A percentile compares a stretch with the other conserved stretches of the same genome.
Conservation (phyloP, 2,797 vertebrate genomes). For the Brachyrhaphis roseni region DNA sequence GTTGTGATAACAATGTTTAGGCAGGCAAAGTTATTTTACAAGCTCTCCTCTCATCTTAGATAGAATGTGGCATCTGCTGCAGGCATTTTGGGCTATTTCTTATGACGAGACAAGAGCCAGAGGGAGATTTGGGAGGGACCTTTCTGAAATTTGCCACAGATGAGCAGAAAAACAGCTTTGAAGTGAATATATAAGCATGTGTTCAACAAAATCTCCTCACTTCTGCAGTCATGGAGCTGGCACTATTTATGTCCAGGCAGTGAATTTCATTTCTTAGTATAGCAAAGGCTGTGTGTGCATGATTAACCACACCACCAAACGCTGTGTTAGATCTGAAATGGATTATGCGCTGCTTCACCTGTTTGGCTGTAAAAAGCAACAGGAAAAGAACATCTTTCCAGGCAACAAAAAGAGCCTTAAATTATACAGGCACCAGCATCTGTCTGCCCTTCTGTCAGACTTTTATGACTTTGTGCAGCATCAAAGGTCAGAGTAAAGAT, state of each 20-base stretch:
- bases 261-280: conserved; percentile 20
- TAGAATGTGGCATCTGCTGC: conserved; percentile 42
- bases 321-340: conserved; percentile 8
- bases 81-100: conserved; percentile 43
- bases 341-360: conserved; percentile 15
- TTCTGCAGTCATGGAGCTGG: neutral
- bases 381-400: conserved; percentile 41
- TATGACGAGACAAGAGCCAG: conserved; percentile 46
- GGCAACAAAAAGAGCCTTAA: conserved; percentile 44
- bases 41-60: conserved; percentile 41
- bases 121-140: conserved; percentile 28
- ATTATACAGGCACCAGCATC: conserved; percentile 62
- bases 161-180: conserved; percentile 35
- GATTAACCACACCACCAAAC: neutral
- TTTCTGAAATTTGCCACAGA: conserved; percentile 4
- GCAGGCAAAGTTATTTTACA: conserved; percentile 65
- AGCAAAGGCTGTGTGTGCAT: conserved; percentile 11
- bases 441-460: conserved; percentile 66
- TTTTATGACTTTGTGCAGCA: conserved; percentile 61
- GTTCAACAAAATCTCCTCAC: conserved; percentile 5
- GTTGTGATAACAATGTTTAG: conserved; percentile 75
- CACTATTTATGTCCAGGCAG: conserved; percentile 7
- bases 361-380: conserved; percentile 24
- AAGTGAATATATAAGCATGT: conserved; percentile 25
- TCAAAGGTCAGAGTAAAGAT: conserved; percentile 57